Conservation (phyloP, 2,113 vertebrate species). For the Camarhynchus parvulus region DNA sequence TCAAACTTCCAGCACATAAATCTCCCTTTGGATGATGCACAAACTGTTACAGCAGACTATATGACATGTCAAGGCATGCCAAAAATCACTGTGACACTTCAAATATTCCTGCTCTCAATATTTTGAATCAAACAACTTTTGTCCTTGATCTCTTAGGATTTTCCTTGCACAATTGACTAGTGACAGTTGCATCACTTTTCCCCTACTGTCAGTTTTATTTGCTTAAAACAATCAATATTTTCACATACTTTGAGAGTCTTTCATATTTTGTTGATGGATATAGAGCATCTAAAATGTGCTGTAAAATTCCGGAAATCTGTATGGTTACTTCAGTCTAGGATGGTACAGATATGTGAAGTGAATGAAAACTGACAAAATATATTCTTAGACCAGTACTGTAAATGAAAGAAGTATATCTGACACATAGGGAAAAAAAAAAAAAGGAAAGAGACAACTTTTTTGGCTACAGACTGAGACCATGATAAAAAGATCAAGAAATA, state of each 20-base stretch:
- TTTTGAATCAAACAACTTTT: background rate
- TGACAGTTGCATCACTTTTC: background rate
- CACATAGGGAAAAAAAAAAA: rapidly evolving
- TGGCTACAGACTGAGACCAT: background rate
- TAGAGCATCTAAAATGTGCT: background rate
- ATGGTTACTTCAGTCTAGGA: background rate
- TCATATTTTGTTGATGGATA: background rate
- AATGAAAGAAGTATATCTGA: background rate
- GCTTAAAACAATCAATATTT: background rate
- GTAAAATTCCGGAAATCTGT: background rate
- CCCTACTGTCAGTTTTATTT: background rate
- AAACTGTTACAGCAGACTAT: background rate
- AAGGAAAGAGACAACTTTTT: background rate
- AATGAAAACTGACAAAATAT: background rate
- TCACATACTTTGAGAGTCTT: background rate
- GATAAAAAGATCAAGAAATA: background rate
- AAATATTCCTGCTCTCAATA: background rate
- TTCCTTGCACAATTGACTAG: background rate
- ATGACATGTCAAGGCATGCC: background rate
- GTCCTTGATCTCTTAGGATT: background rate
- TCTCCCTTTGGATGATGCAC: background rate
- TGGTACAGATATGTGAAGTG: background rate
- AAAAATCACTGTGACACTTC: background rate
- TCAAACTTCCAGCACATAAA: background rate
- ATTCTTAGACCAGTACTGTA: background rate